Conservation (phyloP, 2,797 vertebrate genomes). For the Rhadinocentrus ornatus region DNA sequence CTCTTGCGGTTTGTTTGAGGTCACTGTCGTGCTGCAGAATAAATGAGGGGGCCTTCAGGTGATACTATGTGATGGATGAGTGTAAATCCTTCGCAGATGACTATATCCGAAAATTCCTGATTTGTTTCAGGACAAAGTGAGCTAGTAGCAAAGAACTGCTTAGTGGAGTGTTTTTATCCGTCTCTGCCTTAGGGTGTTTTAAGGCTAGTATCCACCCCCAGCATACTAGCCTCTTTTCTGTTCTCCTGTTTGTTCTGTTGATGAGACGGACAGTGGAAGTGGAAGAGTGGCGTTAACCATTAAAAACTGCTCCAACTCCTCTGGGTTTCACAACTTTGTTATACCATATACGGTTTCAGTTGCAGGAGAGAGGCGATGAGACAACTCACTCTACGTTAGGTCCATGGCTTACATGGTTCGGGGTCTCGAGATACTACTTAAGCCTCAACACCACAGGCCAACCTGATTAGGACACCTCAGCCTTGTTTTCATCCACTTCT, state of each 20-base stretch:
- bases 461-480: constrained; percentile 75
- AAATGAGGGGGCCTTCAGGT: not conserved
- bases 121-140: not conserved
- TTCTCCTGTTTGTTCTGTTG: constrained; percentile 31
- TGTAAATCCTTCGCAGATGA: not conserved
- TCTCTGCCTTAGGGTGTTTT: constrained; percentile 16
- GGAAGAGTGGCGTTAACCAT: constrained; percentile 35
- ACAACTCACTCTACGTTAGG: constrained; percentile 29
- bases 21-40: not conserved
- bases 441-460: constrained; percentile 67
- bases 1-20: not conserved
- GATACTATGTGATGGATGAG: not conserved
- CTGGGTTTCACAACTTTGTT: constrained; percentile 30
- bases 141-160: constrained; percentile 9
- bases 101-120: not conserved
- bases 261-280: constrained; percentile 38
- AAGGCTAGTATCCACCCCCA: constrained; percentile 16
- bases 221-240: constrained; percentile 28
- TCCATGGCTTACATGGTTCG: constrained; percentile 43
- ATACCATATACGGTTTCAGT: constrained; percentile 18
- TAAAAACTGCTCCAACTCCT: constrained; percentile 18
- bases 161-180: constrained; percentile 2
- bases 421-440: constrained; percentile 57
- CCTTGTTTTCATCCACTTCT: constrained; percentile 71
- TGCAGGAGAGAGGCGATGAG: constrained; percentile 20